Evolutionary conservation across 1,140 invertebrate species (phyloP).

Genomic region (Triops cancriformis): DNA sequence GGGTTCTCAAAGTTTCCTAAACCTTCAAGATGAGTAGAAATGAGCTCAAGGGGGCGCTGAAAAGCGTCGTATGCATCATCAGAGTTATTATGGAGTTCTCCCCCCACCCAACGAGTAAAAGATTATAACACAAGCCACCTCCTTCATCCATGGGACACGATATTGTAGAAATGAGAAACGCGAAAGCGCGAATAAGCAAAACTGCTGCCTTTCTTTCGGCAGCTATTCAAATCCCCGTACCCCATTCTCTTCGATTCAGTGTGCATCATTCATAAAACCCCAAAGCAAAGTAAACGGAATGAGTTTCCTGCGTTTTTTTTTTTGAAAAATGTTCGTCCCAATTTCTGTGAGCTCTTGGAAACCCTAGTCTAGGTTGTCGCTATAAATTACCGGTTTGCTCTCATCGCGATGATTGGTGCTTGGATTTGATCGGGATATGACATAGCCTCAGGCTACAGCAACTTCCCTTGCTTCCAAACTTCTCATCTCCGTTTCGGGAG

Average conservation of each 20-base stretch:
- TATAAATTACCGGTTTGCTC: background rate
- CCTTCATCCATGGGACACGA: background rate
- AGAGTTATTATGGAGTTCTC: background rate
- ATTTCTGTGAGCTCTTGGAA: background rate
- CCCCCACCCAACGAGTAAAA: background rate
- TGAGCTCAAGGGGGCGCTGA: background rate
- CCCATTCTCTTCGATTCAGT: no score
- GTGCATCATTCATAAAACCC: no score
- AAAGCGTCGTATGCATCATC: conserved; percentile 3
- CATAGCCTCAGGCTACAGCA: background rate
- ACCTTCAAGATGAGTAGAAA: conserved; percentile 4
- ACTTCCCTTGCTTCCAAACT: background rate
- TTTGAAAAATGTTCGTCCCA: background rate
- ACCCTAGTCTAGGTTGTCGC: background rate
- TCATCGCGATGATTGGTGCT: background rate
- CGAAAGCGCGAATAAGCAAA: no score
- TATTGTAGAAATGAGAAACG: no score
- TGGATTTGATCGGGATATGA: conserved; percentile 1
- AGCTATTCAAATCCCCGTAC: no score
- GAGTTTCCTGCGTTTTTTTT: no score
- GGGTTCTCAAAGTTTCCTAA: conserved; percentile 6
- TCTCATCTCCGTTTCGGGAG: background rate
- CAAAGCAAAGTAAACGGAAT: no score
- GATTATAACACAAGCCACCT: background rate
- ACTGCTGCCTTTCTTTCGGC: no score